Conservation (phyloP, 2,797 vertebrate species). For the Neopelma chrysocephalum region DNA sequence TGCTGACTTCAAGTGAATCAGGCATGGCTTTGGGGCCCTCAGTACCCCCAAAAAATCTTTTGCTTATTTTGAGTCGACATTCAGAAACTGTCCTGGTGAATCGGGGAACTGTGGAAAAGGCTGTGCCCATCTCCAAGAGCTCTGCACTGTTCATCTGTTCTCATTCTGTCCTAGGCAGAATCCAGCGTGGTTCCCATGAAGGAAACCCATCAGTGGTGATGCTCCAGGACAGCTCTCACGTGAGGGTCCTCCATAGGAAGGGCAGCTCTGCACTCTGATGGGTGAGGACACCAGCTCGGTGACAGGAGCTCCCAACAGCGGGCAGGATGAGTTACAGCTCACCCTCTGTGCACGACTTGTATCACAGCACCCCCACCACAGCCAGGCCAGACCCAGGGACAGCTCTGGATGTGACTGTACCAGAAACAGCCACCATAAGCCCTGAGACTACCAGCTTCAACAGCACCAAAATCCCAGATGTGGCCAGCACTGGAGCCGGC, state of each 20-base stretch:
- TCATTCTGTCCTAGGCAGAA: conserved; percentile 8
- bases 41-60: not conserved
- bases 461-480: conserved; percentile 83
- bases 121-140: not conserved
- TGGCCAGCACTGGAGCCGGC: conserved; percentile 73
- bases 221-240: not conserved
- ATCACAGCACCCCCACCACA: conserved; percentile 30
- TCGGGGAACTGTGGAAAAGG: not conserved
- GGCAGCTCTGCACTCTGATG: not conserved
- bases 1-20: not conserved
- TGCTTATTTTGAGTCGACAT: not conserved
- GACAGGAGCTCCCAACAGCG: not conserved
- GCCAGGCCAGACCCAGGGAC: conserved; percentile 48
- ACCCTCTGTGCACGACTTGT: conserved; percentile 37
- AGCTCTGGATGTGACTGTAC: conserved; percentile 55
- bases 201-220: not conserved
- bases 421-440: conserved; percentile 60
- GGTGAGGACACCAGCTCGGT: not conserved
- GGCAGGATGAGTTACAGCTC: conserved; percentile 71
- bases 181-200: not conserved
- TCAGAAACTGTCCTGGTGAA: not conserved
- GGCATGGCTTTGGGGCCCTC: not conserved
- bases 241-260: not conserved
- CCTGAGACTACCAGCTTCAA: conserved; percentile 86
- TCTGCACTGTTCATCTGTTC: not conserved